Conservation (phyloP, 2,797 vertebrate species). For the Pseudomugil gertrudae region DNA sequence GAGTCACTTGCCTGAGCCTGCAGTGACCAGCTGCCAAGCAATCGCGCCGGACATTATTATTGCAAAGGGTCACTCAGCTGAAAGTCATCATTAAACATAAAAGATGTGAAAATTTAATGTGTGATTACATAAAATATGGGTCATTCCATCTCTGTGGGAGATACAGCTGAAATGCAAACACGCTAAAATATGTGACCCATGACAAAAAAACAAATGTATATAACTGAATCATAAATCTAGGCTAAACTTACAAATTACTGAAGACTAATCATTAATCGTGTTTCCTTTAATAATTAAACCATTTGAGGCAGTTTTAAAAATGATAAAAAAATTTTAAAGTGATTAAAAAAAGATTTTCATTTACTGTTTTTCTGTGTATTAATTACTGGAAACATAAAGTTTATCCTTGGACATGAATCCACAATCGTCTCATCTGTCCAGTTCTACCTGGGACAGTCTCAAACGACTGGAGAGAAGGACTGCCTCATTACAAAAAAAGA, state of each 20-base stretch:
- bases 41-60: conserved; percentile 84
- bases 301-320: conserved; percentile 90
- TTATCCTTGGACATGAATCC: neutral
- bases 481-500: conserved; percentile 81
- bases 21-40: conserved; percentile 53
- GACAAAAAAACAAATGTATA: conserved; percentile 54
- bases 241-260: conserved; percentile 87
- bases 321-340: conserved; percentile 66
- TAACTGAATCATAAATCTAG: conserved; percentile 74
- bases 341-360: conserved; percentile 29
- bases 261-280: conserved; percentile 84
- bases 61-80: conserved; percentile 84
- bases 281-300: conserved; percentile 86
- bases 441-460: conserved; percentile 41
- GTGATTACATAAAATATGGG: conserved; percentile 68
- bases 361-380: conserved; percentile 36
- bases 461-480: conserved; percentile 65
- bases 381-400: conserved; percentile 37
- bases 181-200: conserved; percentile 76
- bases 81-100: conserved; percentile 70
- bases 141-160: conserved; percentile 60
- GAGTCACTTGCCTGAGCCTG: conserved; percentile 49
- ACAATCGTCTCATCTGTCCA: conserved; percentile 40
- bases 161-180: conserved; percentile 68
- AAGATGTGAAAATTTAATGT: conserved; percentile 63